Evolutionary conservation across 2,888 invertebrate species (phyloP), one percentile per base, ranked within the genome.

Genomic region (Plusia festucae): DNA sequence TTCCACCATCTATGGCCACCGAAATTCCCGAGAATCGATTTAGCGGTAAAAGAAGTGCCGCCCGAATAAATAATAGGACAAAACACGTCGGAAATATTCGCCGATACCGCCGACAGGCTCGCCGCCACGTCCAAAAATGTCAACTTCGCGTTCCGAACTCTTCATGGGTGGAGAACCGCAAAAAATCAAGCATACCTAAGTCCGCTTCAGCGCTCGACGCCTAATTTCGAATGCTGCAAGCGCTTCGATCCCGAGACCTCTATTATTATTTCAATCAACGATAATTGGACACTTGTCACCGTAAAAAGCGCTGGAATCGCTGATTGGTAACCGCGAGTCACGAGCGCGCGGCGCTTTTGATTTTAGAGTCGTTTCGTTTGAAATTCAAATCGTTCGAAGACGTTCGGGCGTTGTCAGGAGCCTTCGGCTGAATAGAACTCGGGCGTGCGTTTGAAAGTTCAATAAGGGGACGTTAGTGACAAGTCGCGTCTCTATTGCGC

Each of bases 241-340:
- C 89, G 88, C 84, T 83, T 82, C 77, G 77, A 84, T 82, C 81
- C 76, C 73, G 73, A 74, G 77, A 68, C 82, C 83, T 88, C 91
- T 91, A 91, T 93, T 92, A 93, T 93, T 92, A 92, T 91, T 93
- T 91, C 92, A 91, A 92, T 93, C 91, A 88, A 83, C 87, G 88
- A 89, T 93, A 93, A 93, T 93, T 93, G 93, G 93, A 91, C 90
- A 91, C 88, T 91, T 90, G 91, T 92, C 90, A 85, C 88, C 84
- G 85, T 90, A 90, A 91, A 90, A 90, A 91, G 89, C 85, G 82
- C 81, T 81, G 83, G 83, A 80, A 73, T 79, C 83, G 79, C 85
- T 83, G 85, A 82, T 84, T 82, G 83, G 85, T 84, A 78, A 77
- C 82, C 78, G 82, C 83, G 78, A 86, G 85, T 85, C 86, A 85